Evolutionary conservation across 2,113 vertebrate genomes (phyloP), one percentile per base, ranked within the genome.

Genomic region (Probosciger aterrimus): DNA sequence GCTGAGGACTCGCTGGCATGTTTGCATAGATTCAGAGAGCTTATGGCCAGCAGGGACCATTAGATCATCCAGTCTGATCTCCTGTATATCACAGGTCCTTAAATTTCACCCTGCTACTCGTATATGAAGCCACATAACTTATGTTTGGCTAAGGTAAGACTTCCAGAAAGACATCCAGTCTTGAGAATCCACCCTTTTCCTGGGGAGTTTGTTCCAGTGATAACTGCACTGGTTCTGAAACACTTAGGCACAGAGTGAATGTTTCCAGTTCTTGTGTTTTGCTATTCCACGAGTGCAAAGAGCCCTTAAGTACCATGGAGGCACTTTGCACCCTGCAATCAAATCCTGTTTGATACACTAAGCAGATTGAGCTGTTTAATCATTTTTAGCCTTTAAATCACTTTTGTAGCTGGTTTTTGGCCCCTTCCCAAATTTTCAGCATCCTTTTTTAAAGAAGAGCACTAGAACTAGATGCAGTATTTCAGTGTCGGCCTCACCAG

Each of bases 41-140:
- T 96, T 92, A 92, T 84, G 82, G 96, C 91, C 96, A 96, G 82
- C 82, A 74, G 96, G 84, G 96, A 96, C 94, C 90, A 90, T 97
- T 96, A 97, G 96, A 97, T 97, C 96, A 96, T 96, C 87, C n/a
- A 52, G 74, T 93, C 93, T 93, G 96, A 97, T 96, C 95, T 97
- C 94, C 94, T 93, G 87, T 91, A 96, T 95, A 96, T 97, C 95
- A 39, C 96, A 94, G 95, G 93, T 95, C 95, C 95, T 97, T 96
- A 88, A 94, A 91, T 96, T 97, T 96, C 96, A 92, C 82, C 90
- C 92, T 37, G 93, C 93, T 96, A 57, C 96, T 94, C 84, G 84
- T 85, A 1, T 69, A 7, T 19, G 92, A 92, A 95, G 96, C 95
- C 96, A 97, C 94, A 49, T 90, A 95, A 91, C 82, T 97, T 12